These are phyloP conservation scores for Cyrtonyx montezumae DNA, from an alignment of 2,113 vertebrate genomes.

Conservation along the genomic window DNA sequence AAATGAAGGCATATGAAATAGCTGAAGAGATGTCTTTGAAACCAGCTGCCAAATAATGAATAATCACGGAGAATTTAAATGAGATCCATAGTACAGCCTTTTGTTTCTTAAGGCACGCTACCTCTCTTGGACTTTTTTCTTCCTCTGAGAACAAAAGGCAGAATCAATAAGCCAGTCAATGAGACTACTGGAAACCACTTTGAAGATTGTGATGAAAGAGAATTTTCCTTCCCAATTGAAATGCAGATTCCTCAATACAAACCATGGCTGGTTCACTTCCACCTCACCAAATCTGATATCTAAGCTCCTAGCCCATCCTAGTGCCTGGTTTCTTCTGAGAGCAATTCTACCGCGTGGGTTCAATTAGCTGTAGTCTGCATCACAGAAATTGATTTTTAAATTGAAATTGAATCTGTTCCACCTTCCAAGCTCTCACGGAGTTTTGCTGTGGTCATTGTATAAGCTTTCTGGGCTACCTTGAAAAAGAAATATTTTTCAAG, in stretches of 20 bases:
- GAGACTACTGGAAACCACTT: slow-evolving; percentile 34
- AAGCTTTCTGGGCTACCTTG: not conserved
- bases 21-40: not conserved
- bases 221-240: slow-evolving; percentile 49
- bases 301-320: not conserved
- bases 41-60: not conserved
- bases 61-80: not conserved
- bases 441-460: not conserved
- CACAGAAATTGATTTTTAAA: not conserved
- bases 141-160: slow-evolving; percentile 38
- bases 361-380: not conserved
- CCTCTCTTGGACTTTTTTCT: not conserved
- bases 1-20: not conserved
- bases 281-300: not conserved
- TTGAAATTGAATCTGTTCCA: not conserved
- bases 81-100: not conserved
- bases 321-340: not conserved
- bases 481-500: accelerated
- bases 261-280: not conserved
- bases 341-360: not conserved
- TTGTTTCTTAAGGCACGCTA: slow-evolving; percentile 15
- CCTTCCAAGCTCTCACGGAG: not conserved
- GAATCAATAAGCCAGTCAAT: slow-evolving; percentile 36
- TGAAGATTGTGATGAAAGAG: slow-evolving; percentile 50
- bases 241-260: slow-evolving; percentile 39